Conservation (phyloP, 1,140 invertebrate genomes). For the Sitobion miscanthi region DNA sequence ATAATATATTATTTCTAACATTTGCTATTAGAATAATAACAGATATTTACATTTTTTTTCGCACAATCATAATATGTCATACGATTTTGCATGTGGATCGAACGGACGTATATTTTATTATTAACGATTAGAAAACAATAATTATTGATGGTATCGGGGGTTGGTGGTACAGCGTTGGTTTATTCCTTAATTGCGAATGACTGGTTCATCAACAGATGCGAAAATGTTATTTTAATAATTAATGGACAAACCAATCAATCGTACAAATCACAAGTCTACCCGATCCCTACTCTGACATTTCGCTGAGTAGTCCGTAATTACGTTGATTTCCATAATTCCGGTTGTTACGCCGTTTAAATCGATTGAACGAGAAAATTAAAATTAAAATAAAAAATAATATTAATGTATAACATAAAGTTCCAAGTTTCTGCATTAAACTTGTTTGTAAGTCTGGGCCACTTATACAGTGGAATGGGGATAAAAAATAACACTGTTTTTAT, state of each 20-base stretch:
- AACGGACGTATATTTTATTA: background rate
- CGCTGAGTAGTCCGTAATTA: conserved; percentile 36
- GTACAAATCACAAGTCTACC: conserved; percentile 40
- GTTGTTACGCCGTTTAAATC: conserved; percentile 47
- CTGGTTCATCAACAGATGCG: background rate
- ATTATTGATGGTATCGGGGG: background rate
- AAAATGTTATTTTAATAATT: conserved; percentile 52
- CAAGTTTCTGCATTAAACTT: conserved; percentile 47
- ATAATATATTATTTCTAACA: background rate
- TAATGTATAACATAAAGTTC: conserved; percentile 43
- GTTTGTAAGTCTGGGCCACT: conserved; percentile 46
- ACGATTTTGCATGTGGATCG: background rate
- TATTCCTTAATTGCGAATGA: conserved; percentile 30
- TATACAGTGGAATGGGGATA: conserved; percentile 14
- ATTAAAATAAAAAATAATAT: conserved; percentile 26
- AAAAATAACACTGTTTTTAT: conserved; percentile 43
- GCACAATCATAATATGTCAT: background rate
- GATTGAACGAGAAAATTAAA: conserved; percentile 35
- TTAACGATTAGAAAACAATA: conserved; percentile 30
- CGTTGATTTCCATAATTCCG: conserved; percentile 48
- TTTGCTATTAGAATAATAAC: background rate
- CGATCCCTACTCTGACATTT: background rate
- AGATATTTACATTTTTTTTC: background rate
- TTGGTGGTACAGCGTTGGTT: background rate
- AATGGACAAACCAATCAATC: conserved; percentile 45